Base-by-base conservation (phyloP, 1,140 invertebrate genomes). In the Drosophila carrolli region DNA sequence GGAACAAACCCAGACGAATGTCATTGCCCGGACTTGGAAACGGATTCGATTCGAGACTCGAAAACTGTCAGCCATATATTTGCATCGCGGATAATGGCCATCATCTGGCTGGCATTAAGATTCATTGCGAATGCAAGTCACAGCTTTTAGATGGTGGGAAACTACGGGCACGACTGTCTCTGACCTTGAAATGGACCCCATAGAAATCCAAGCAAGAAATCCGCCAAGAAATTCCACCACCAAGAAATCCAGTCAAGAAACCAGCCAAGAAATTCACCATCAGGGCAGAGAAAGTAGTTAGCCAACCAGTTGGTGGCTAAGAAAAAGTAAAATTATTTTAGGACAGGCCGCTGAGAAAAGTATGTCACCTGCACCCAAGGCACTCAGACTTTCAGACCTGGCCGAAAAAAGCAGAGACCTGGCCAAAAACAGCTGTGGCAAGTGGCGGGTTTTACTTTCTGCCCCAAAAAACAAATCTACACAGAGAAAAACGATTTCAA, bases 241-340 rank as follows among this genome's bases (percentile, higher is more conserved):
- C 59, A 63, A 67, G 63, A 67, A 67, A 67, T 62, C 13, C 63
- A 47, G 35, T 23, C n/a, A 37, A 38, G 37, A 37, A 53, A 37
- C 32, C n/a, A 19, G 19, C 44, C 44, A 50, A 65, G 54, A 65
- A 65, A 65, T 35, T 51, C 32, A 38, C 29, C 56, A 47, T 23
- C 73, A 67, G 63, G 78, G 70, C 79, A 82, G 83, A 86, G 83
- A 86, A 86, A 86, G 83, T 86, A 75, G 72, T 71, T 41, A 48
- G 67, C 27, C 65, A 85, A 86, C 83, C 48, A 70, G 84, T 86
- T 86, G 82, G 57, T 27, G 47, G n/a, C 53, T 54, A 53, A 66
- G 77, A 61, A 89, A 89, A 89, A 88, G 84, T 83, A 83, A 88
- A 88, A 88, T 89, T 88, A 88, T 88, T 88, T 89, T 88, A 80